These are phyloP conservation scores for Acropora tenuis DNA, from an alignment of 64 coral and sea anemone species.

Conservation along the genomic window DNA sequence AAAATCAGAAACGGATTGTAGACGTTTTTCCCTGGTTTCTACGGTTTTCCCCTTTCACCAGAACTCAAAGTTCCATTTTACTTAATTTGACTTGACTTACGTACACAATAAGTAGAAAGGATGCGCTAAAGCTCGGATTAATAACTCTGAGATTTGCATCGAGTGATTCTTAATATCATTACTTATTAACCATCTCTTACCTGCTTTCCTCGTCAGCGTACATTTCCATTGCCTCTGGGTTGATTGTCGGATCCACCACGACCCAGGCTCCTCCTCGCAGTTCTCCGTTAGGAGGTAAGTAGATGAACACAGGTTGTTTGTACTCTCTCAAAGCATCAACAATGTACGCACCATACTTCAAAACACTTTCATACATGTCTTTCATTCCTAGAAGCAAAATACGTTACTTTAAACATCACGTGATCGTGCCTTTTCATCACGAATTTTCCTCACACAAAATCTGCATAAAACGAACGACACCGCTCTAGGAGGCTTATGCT, in stretches of 20 bases:
- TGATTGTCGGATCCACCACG: constrained; percentile 95
- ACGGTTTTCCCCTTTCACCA: no score
- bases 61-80: no score
- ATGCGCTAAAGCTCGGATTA: no score
- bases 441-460: no score
- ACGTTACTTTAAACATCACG: not conserved
- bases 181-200: constrained; percentile 23
- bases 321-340: constrained; percentile 91
- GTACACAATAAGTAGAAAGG: no score
- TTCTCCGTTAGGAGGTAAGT: constrained; percentile 89
- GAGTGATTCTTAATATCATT: no score
- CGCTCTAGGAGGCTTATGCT: not conserved
- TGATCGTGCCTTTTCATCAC: no score
- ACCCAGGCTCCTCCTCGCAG: constrained; percentile 98
- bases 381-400: constrained; percentile 30
- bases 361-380: constrained; percentile 94
- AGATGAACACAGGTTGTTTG: constrained; percentile 88
- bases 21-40: no score
- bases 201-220: constrained; percentile 93
- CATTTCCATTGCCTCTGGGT: constrained; percentile 95
- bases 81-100: no score
- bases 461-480: no score
- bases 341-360: constrained; percentile 96
- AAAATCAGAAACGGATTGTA: no score
- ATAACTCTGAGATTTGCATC: no score